These are phyloP conservation scores for Gymnocheta viridis DNA, from an alignment of 2,888 invertebrate genomes.

Conservation along the genomic window DNA sequence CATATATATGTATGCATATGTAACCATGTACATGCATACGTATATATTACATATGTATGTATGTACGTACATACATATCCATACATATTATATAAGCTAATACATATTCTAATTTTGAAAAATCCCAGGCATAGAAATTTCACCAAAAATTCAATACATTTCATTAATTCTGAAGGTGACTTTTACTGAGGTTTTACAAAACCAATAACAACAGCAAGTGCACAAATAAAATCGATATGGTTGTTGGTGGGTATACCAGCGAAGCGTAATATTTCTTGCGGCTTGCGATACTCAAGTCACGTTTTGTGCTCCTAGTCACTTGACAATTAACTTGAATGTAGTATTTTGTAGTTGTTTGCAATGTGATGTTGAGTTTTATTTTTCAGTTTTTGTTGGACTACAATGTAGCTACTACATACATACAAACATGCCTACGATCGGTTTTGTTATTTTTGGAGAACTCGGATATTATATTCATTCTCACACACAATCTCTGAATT, in stretches of 20 bases:
- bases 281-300: slow-evolving; percentile 56
- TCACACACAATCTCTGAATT: slow-evolving; percentile 8
- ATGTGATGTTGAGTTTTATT: slow-evolving; percentile 16
- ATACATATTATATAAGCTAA: not conserved
- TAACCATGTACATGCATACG: not conserved
- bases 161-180: slow-evolving; percentile 61
- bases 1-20: not conserved
- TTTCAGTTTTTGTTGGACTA: slow-evolving; percentile 16
- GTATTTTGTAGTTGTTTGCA: not conserved
- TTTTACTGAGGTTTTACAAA: slow-evolving; percentile 23
- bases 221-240: slow-evolving; percentile 48
- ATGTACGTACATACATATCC: not conserved
- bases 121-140: slow-evolving; percentile 22
- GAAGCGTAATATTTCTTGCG: slow-evolving; percentile 15
- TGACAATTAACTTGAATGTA: not conserved
- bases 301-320: slow-evolving; percentile 50
- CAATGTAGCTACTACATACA: too few relatives aligned
- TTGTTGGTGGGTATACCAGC: not conserved
- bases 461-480: not conserved
- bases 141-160: slow-evolving; percentile 37
- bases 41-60: not conserved
- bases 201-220: slow-evolving; percentile 2
- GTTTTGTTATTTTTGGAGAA: slow-evolving; percentile 26
- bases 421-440: too few relatives aligned
- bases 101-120: slow-evolving; percentile 63